Base-by-base conservation (phyloP, 2,888 invertebrate species). In the Amitus sp. region DNA sequence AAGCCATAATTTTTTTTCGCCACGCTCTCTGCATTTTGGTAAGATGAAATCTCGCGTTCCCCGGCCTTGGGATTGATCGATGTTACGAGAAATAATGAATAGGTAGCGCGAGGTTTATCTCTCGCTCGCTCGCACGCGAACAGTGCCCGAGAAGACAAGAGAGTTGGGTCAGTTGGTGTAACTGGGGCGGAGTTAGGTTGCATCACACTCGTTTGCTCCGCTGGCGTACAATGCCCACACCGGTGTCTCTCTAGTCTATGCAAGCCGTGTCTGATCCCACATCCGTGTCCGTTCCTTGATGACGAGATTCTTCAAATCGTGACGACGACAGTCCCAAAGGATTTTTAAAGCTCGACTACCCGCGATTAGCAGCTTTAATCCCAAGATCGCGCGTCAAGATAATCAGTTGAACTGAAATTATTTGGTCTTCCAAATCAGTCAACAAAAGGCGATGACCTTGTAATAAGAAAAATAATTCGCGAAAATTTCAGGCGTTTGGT, bases 101-200 rank as follows among this genome's bases (percentile, higher is more conserved):
- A 68, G 66, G 64, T 66, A 62, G 59, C 56, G 49, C 39, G 5
- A 34, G 42, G 43, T 45, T 39, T 43, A 51, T 51, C 43, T 20
- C 39, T 39, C 39, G 39, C 37, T 7, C 37, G 17, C 5, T 40
- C 40, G 40, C 5, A 9, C 33, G 12, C 33, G 23, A 46, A n/a
- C 47, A 12, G 27, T 7, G 43, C 3, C 4, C 23, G 23, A 23
- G 7, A 23, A 23, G 23, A 27, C 39, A 15, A 39, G 39, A 15
- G 15, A 9, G 3, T 9, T 10, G 6, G 34, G 13, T 15, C 12
- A 17, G 17, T 12, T 49, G 46, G 62, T 53, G 67, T 68, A 70
- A 67, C 65, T 65, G 57, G 68, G 68, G 68, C 67, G 67, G 69
- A 68, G 69, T 62, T 68, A 40, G 51, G 62, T 68, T 70, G 64